Evolutionary conservation across 2,888 invertebrate genomes (phyloP).

Genomic region (Punctoribates punctum): DNA sequence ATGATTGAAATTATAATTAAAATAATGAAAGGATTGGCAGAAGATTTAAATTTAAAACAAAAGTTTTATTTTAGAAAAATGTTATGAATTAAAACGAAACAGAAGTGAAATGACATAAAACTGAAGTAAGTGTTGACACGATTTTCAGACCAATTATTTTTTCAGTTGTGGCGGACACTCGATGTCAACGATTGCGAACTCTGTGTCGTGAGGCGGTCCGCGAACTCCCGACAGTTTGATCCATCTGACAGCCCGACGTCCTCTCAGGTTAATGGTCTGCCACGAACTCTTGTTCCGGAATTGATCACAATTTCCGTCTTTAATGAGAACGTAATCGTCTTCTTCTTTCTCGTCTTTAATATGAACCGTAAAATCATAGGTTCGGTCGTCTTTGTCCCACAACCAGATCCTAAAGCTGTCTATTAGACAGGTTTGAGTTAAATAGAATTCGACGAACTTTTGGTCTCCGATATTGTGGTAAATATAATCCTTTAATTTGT

Average conservation of each 20-base stretch:
- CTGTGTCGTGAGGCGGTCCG: neutral
- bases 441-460: conserved; percentile 2
- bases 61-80: neutral
- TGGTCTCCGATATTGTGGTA: conserved; percentile 4
- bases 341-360: neutral
- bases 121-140: neutral
- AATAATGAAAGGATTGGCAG: too few relatives aligned
- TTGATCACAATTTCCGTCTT: neutral
- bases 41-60: too few relatives aligned
- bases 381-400: neutral
- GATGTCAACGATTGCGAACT: conserved; percentile 20
- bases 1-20: too few relatives aligned
- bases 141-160: neutral
- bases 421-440: conserved; percentile 23
- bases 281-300: neutral
- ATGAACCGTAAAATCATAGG: conserved; percentile 19
- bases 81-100: neutral
- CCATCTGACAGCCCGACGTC: neutral
- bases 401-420: conserved; percentile 12
- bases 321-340: neutral
- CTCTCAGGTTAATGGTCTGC: neutral
- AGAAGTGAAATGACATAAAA: neutral
- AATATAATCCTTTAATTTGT: neutral
- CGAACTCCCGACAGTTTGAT: neutral
- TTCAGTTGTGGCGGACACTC: conserved; percentile 11